A percentile compares a stretch with the other conserved stretches of the same genome.
Conservation (phyloP, 2,797 vertebrate species). For the Rhinichthys osculus region DNA sequence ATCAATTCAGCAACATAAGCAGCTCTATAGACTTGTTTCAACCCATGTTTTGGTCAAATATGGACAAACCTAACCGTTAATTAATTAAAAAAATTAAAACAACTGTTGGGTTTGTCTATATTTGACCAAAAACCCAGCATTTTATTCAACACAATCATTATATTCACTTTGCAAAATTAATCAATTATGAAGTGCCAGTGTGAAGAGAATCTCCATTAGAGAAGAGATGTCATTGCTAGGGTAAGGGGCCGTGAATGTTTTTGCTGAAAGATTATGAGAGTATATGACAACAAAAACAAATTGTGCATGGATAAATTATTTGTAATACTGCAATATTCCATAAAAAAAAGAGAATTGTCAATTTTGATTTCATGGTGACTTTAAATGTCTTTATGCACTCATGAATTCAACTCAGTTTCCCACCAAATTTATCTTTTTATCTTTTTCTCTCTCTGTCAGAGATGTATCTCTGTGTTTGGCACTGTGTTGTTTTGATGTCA, state of each 20-base stretch:
- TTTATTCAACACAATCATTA: too few relatives aligned
- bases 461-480: conserved; percentile 6
- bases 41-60: too few relatives aligned
- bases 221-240: neutral
- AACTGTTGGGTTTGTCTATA: too few relatives aligned
- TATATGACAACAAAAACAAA: neutral
- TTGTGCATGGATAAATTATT: too few relatives aligned
- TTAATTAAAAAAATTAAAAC: too few relatives aligned
- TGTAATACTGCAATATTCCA: neutral
- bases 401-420: conserved; percentile 1
- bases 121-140: too few relatives aligned
- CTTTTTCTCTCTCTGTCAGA: conserved; percentile 39
- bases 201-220: too few relatives aligned
- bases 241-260: neutral
- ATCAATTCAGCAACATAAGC: neutral
- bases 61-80: too few relatives aligned
- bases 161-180: neutral
- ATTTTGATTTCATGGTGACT: conserved; percentile 1
- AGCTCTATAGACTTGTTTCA: neutral
- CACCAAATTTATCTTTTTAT: neutral
- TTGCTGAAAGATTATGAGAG: neutral
- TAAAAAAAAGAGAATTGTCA: too few relatives aligned
- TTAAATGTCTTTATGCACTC: conserved; percentile 1
- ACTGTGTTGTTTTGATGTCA: conserved; percentile 19
- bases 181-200: neutral